Conservation (phyloP, 2,797 vertebrate genomes). For the Scomberomorus guttatus region DNA sequence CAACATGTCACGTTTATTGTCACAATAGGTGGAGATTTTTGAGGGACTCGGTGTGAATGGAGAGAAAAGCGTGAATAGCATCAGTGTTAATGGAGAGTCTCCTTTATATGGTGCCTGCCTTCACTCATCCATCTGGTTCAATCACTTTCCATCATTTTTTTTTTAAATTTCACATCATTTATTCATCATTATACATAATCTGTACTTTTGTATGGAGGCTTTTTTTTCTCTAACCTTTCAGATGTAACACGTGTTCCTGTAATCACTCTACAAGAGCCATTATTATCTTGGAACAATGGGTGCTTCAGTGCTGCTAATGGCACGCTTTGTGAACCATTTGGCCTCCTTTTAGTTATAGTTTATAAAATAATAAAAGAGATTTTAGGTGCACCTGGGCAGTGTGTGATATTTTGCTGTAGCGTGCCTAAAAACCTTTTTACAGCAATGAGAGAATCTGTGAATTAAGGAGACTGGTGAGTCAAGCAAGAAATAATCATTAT, state of each 20-base stretch:
- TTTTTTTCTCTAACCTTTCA: neutral
- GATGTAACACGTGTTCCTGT: neutral
- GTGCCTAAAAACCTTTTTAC: neutral
- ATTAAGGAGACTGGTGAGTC: no score
- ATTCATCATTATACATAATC: neutral
- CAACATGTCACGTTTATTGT: neutral
- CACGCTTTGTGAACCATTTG: neutral
- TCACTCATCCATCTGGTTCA: no score
- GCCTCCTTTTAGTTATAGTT: neutral
- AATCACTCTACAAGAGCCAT: neutral
- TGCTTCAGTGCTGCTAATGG: neutral
- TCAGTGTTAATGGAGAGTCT: no score
- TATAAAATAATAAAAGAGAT: neutral
- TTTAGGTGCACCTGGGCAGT: neutral
- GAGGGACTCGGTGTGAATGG: neutral
- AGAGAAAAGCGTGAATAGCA: no score
- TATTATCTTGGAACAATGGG: neutral
- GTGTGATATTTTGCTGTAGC: neutral
- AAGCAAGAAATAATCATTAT: no score
- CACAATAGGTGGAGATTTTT: neutral
- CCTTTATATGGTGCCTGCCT: no score
- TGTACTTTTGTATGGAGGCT: neutral
- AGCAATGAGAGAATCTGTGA: neutral
- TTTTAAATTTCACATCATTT: no score
- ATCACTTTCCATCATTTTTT: no score